Percentiles rank a stretch among this genome's conserved stretches.
Conservation (phyloP, 2,797 vertebrate genomes). For the Alfaro cultratus region DNA sequence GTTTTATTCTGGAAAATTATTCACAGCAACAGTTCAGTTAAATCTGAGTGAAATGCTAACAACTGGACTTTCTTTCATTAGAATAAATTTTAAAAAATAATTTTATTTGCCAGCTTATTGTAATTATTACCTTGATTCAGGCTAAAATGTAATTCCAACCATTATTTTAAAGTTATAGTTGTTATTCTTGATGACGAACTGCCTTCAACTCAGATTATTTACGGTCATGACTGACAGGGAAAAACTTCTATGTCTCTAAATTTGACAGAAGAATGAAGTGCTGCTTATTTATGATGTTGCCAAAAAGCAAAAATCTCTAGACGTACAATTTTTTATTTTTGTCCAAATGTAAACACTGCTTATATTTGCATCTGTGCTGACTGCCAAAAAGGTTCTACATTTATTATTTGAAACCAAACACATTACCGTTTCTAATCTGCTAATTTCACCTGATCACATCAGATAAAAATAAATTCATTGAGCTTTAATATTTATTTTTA, state of each 20-base stretch:
- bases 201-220: background rate
- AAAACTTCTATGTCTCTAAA: background rate
- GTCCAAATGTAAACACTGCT: background rate
- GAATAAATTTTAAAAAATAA: background rate
- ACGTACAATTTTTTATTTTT: background rate
- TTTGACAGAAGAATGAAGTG: background rate
- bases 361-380: background rate
- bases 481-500: constrained; percentile 33
- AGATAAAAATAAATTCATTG: background rate
- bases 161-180: background rate
- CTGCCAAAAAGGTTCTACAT: background rate
- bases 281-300: constrained; percentile 2
- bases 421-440: background rate
- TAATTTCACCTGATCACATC: background rate
- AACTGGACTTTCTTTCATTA: background rate
- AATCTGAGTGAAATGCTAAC: background rate
- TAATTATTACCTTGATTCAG: background rate
- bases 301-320: background rate
- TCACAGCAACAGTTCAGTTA: background rate
- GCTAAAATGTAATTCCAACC: background rate
- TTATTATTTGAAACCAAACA: background rate
- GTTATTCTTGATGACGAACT: background rate
- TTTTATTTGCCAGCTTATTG: background rate
- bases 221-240: background rate
- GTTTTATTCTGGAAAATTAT: background rate